Base-by-base conservation (phyloP, 2,113 vertebrate species). In the Catharus fuscescens region DNA sequence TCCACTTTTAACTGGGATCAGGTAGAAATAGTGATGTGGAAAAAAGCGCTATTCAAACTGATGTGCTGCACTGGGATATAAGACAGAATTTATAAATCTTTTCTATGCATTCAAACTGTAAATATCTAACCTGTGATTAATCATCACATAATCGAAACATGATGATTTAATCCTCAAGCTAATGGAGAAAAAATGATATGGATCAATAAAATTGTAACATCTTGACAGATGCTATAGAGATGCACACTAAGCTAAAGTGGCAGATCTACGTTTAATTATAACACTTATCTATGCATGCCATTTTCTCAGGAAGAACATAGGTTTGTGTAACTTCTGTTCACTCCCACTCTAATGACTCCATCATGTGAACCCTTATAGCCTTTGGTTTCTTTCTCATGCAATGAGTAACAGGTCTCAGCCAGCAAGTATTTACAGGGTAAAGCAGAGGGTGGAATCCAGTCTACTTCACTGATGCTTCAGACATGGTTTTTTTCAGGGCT, bases 41-140 rank as follows among this genome's bases (percentile, higher is more conserved):
- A 66, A 86, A 86, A 66, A 62, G 3, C 0, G 12, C 36, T 70
- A 14, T 73, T 65, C 8, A 67, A 91, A 89, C 82, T 86, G 73
- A 94, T 88, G 92, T 82, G 77, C 29, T 91, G 36, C 2, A 5
- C 77, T 91, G 86, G 57, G 50, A 92, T 60, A 34, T 59, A 94
- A 90, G 47, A 80, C 44, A 70, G 80, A 94, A 62, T 52, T 74
- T 83, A 77, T 96, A 4, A 91, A 86, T 93, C 64, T 67, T 96
- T 66, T 82, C 64, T 92, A 20, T 85, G 26, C 17, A 85, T 77
- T 96, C 25, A 26, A 84, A 84, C 56, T 67, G 54, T 57, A 94
- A 95, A 81, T 15, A 18, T 95, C 36, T 82, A 92, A 95, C 45
- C n/a, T 86, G 60, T 90, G 73, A 91, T 96, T 94, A 94, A 93